These are phyloP conservation scores for Stramonita haemastoma DNA, from an alignment of 2,888 invertebrate species.

Conservation along the genomic window DNA sequence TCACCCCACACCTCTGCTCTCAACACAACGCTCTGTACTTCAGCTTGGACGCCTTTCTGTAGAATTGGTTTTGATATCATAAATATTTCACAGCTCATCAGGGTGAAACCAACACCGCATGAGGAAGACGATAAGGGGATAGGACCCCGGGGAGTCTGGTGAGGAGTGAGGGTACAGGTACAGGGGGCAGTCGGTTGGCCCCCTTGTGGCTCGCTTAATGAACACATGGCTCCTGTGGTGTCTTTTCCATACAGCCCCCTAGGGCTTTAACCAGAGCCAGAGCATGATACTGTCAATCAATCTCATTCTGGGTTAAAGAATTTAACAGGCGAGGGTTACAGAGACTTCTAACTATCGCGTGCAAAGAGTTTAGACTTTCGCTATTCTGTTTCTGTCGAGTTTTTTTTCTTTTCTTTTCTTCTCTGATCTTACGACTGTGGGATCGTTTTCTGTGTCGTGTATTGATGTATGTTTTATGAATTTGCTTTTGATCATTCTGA, in stretches of 20 bases:
- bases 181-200: neutral
- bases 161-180: neutral
- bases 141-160: no score
- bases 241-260: neutral
- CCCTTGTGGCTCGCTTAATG: neutral
- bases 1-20: neutral
- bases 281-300: slow-evolving; percentile 9
- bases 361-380: no score
- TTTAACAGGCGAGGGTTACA: neutral
- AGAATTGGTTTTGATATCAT: slow-evolving; percentile 18
- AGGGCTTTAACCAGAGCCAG: neutral
- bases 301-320: neutral
- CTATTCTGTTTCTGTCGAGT: no score
- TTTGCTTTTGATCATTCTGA: no score
- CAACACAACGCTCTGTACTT: neutral
- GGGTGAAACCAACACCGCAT: neutral
- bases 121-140: neutral
- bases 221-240: neutral
- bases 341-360: no score
- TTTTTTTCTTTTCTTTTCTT: neutral
- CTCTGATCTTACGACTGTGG: neutral
- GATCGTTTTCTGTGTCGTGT: no score
- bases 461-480: no score
- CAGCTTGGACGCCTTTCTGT: neutral
- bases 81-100: slow-evolving; percentile 1